A percentile compares a stretch with the other conserved stretches of the same genome.
Conservation (phyloP, 2,797 vertebrate species). For the Enteromius fasciolatus region DNA sequence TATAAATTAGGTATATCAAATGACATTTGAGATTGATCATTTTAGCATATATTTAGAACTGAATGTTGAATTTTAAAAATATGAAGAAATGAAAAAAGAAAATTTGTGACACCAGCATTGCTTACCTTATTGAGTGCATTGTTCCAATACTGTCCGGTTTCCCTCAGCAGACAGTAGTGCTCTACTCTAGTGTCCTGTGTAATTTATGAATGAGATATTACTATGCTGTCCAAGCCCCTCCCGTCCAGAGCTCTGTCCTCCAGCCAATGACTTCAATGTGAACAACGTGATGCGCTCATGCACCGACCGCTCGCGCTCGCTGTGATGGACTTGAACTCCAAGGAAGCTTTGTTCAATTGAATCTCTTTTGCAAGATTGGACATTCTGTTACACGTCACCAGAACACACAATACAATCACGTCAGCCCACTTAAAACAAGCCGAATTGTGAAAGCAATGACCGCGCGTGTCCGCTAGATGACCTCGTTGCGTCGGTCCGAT, state of each 20-base stretch:
- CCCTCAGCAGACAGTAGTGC: constrained; percentile 24
- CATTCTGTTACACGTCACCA: not conserved
- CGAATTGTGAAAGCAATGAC: not conserved
- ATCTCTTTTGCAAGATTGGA: constrained; percentile 11
- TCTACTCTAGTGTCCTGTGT: not conserved
- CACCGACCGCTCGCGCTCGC: not conserved
- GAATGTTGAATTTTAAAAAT: not conserved
- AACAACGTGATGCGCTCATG: not conserved
- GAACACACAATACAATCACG: not conserved
- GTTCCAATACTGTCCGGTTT: not conserved
- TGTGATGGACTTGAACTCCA: not conserved
- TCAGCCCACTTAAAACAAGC: not conserved
- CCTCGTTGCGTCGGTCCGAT: not conserved
- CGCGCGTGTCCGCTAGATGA: constrained; percentile 4
- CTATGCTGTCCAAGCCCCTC: constrained; percentile 25
- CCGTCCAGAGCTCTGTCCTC: constrained; percentile 1
- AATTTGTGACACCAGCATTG: not conserved
- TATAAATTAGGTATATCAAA: not conserved
- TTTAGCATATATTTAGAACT: not conserved
- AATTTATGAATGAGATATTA: constrained; percentile 45
- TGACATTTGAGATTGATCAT: not conserved
- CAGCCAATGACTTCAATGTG: constrained; percentile 4
- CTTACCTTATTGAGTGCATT: constrained; percentile 47
- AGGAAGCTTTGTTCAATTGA: not conserved
- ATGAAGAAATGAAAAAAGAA: not conserved